Conservation (phyloP, 2,888 invertebrate species). For the Ectropis crepuscularia region DNA sequence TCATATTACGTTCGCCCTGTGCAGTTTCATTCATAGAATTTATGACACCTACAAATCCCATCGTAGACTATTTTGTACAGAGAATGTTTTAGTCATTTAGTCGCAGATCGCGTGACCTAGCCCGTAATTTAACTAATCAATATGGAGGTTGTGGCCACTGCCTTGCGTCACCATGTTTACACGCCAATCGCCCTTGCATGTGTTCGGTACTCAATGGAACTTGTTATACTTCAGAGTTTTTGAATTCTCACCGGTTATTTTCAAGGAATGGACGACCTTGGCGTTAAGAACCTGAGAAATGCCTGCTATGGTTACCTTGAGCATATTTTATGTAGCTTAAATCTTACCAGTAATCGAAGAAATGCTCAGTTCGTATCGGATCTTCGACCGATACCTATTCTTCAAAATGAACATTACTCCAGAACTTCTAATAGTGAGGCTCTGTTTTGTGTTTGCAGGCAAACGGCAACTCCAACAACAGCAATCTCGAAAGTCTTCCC, state of each 20-base stretch:
- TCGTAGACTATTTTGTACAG: constrained; percentile 12
- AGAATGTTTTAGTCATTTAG: constrained; percentile 43
- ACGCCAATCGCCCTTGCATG: constrained; percentile 62
- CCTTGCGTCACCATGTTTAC: constrained; percentile 71
- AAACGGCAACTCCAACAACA: constrained; percentile 73
- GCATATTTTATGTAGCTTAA: constrained; percentile 5
- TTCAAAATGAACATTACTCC: constrained; percentile 19
- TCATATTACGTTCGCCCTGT: constrained; percentile 1
- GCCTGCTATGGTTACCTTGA: constrained; percentile 16
- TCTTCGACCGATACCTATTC: neutral
- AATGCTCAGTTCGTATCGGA: constrained; percentile 14
- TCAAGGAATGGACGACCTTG: constrained; percentile 37
- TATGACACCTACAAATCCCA: neutral
- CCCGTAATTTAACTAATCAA: constrained; percentile 73
- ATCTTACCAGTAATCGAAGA: constrained; percentile 4
- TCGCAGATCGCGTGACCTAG: constrained; percentile 70
- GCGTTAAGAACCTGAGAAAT: constrained; percentile 11
- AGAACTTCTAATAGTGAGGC: constrained; percentile 23
- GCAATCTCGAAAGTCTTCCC: constrained; percentile 69
- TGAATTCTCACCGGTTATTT: constrained; percentile 34
- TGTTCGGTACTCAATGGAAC: constrained; percentile 49
- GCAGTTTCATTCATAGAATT: constrained; percentile 13
- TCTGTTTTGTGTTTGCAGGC: constrained; percentile 58
- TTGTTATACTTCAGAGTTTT: constrained; percentile 41
- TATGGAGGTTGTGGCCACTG: constrained; percentile 66